Conservation (phyloP, 2,113 vertebrate genomes). For the Alexandromys fortis region DNA sequence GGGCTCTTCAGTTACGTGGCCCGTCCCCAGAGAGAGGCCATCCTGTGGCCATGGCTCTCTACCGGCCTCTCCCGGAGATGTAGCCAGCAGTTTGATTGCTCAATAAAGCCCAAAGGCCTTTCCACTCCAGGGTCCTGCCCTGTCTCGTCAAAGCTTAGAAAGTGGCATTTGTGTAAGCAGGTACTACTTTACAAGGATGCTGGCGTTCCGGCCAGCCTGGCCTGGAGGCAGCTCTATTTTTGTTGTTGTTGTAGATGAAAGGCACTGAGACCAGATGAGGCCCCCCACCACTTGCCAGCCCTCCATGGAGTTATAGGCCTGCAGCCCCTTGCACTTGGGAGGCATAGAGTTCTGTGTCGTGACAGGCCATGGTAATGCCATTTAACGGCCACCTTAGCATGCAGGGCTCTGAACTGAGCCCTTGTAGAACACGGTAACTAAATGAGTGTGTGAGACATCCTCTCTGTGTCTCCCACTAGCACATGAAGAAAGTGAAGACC, state of each 20-base stretch:
- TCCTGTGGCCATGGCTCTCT: not conserved
- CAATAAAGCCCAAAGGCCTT: not conserved
- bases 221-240: not conserved
- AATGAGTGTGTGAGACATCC: not conserved
- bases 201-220: not conserved
- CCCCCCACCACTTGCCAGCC: not conserved
- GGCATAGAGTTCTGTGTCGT: not conserved
- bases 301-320: not conserved
- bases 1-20: not conserved
- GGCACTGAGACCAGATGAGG: not conserved
- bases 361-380: not conserved
- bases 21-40: not conserved
- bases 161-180: slow-evolving; percentile 63
- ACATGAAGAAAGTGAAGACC: not conserved
- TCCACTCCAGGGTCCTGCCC: not conserved
- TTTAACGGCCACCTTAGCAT: too few species aligned
- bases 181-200: slow-evolving; percentile 49
- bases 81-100: not conserved
- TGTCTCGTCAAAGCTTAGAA: slow-evolving; percentile 33
- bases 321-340: not conserved
- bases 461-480: not conserved
- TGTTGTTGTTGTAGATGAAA: not conserved
- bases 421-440: not conserved
- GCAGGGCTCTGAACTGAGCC: not conserved
- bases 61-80: not conserved